phyloP scores from a whole-genome alignment of 2,888 invertebrate species.

The Hoplodrina blanda region DNA sequence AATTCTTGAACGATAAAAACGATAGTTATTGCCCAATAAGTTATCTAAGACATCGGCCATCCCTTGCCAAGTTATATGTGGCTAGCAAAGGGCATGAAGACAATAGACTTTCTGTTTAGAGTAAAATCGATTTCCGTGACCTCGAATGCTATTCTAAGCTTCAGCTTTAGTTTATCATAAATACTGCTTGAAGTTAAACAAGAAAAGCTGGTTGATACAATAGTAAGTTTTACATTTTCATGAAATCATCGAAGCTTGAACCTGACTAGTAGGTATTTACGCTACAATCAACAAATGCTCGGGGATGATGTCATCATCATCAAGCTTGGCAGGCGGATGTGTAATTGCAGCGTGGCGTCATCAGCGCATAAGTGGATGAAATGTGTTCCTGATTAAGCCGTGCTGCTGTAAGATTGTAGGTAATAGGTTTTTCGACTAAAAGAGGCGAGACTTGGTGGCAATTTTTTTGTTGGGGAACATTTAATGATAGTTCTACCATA shows the following conservation, averaged over 20 bases:
- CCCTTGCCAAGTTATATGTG: slow-evolving; percentile 1
- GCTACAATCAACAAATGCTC: slow-evolving; percentile 22
- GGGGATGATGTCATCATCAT: slow-evolving; percentile 50
- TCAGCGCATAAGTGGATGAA: slow-evolving; percentile 47
- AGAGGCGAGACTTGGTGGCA: not conserved
- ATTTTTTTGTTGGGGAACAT: not conserved
- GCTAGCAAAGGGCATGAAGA: slow-evolving; percentile 28
- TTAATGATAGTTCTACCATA: not conserved
- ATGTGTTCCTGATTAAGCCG: slow-evolving; percentile 34
- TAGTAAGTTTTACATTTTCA: not conserved
- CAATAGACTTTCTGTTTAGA: slow-evolving; percentile 11
- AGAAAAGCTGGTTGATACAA: not conserved
- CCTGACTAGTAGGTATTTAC: slow-evolving; percentile 1
- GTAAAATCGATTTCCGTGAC: slow-evolving; percentile 29
- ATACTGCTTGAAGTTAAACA: not conserved
- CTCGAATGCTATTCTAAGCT: slow-evolving; percentile 36
- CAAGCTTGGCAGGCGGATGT: slow-evolving; percentile 51
- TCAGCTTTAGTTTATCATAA: not conserved
- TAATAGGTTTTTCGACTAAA: not conserved
- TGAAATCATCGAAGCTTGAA: slow-evolving; percentile 33
- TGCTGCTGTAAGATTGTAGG: not conserved
- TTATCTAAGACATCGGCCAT: slow-evolving; percentile 11
- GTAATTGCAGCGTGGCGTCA: slow-evolving; percentile 57
- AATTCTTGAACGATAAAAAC: slow-evolving; percentile 16
- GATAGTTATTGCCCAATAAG: slow-evolving; percentile 14